Evolutionary conservation across 2,888 invertebrate species (phyloP).

Genomic region (Monoplex corrugatus): DNA sequence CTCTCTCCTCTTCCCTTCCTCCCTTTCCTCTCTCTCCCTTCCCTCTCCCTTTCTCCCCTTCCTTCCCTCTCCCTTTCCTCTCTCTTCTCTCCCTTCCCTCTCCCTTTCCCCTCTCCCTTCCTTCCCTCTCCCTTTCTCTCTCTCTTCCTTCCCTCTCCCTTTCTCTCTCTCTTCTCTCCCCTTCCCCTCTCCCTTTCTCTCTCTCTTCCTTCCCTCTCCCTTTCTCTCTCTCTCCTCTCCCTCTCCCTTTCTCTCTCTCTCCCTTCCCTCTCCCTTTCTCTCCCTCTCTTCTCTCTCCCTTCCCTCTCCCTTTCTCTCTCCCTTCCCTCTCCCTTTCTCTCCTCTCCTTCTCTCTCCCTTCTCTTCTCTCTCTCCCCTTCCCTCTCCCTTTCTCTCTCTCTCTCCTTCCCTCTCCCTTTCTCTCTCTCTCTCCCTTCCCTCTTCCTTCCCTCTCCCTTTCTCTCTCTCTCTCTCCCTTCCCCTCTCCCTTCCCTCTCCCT

Average conservation of each 20-base stretch:
- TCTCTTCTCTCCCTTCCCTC: neutral
- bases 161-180: conserved; percentile 12
- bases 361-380: no score
- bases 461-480: neutral
- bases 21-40: neutral
- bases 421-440: neutral
- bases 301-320: neutral
- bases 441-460: neutral
- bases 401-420: neutral
- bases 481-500: no score
- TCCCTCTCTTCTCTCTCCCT: neutral
- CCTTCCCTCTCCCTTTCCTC: no score
- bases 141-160: conserved; percentile 24
- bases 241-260: neutral
- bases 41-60: no score
- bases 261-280: neutral
- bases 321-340: neutral
- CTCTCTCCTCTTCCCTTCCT: neutral
- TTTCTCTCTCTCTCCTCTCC: neutral
- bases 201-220: neutral
- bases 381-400: neutral
- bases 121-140: conserved; percentile 16
- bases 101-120: neutral
- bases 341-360: no score
- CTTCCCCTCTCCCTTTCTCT: neutral